Evolutionary conservation across 2,113 vertebrate genomes (phyloP), one percentile per base, ranked within the genome.

Genomic region (Scortum barcoo): DNA sequence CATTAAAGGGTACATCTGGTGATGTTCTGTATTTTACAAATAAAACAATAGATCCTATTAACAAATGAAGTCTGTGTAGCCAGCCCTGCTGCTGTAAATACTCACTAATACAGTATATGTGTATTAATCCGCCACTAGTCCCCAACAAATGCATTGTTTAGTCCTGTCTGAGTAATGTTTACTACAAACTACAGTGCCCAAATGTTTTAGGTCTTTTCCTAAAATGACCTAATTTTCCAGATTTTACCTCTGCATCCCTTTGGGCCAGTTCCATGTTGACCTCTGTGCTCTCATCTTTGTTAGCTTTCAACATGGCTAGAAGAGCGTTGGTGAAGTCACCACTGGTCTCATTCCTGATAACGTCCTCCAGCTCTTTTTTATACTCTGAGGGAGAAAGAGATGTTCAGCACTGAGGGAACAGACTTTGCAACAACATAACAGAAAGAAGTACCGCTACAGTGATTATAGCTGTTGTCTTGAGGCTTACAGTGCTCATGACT

Each of bases 291-390:
- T 97, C 96, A 72, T 84, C 83, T 70, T 95, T 93, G 7, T 95
- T 91, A 75, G 85, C 84, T 90, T 95, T 95, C 63, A 91, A 74
- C 72, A 99, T 90, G 63, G 95, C 84, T 86, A 97, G 93, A 46
- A 98, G 94, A 70, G 95, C 95, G 3, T 90, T 93, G 60, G 91
- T 93, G 76, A 97, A 97, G 74, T 97, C 95, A 22, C 96, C 96
- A 12, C 93, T 95, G 28, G 97, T 97, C 58, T 99, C 97, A 14
- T 90, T 91, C 22, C 84, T 90, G 14, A 98, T 96, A 16, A 97
- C 95, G 40, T 97, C 93, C 70, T 88, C 95, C 73, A 98, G 92
- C n/a, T 97, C 96, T 72, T 67, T 86, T 58, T 94, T 87, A 80
- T 96, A 90, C 65, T 93, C 97, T 97, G 73, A 53, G 86, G 83